These are phyloP conservation scores for Morus bassanus DNA, from an alignment of 2,797 vertebrate genomes.

Conservation along the genomic window DNA sequence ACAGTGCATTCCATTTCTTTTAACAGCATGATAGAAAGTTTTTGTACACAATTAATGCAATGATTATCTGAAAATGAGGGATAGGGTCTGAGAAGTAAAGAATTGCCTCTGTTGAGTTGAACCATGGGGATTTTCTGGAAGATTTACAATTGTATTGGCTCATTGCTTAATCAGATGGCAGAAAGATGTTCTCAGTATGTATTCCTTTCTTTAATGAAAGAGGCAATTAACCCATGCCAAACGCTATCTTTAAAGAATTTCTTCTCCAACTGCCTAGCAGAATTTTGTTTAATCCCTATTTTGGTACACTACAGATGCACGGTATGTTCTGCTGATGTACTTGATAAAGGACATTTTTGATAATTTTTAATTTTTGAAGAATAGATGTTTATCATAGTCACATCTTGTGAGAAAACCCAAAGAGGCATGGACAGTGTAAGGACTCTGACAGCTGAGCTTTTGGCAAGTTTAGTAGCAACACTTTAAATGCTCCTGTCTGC, in stretches of 20 bases:
- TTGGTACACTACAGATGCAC: background rate
- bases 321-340: background rate
- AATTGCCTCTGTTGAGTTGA: conserved; percentile 73
- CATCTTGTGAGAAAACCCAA: background rate
- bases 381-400: background rate
- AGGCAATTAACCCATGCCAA: conserved; percentile 72
- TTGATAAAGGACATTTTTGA: background rate
- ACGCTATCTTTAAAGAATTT: conserved; percentile 57
- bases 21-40: conserved; percentile 76
- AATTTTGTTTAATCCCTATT: conserved; percentile 34
- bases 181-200: conserved; percentile 76
- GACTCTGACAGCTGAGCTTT: background rate
- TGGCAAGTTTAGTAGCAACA: background rate
- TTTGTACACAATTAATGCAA: conserved; percentile 70
- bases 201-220: conserved; percentile 75
- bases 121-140: conserved; percentile 76
- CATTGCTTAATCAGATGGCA: conserved; percentile 79
- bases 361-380: background rate
- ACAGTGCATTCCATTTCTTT: conserved; percentile 76
- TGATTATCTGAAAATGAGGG: conserved; percentile 76
- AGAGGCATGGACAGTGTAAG: background rate
- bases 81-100: conserved; percentile 75
- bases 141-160: conserved; percentile 76
- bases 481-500: background rate
- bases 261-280: conserved; percentile 13